A percentile compares a stretch with the other conserved stretches of the same genome.
Conservation (phyloP, 2,888 invertebrate species). For the Tiliacea aurago region DNA sequence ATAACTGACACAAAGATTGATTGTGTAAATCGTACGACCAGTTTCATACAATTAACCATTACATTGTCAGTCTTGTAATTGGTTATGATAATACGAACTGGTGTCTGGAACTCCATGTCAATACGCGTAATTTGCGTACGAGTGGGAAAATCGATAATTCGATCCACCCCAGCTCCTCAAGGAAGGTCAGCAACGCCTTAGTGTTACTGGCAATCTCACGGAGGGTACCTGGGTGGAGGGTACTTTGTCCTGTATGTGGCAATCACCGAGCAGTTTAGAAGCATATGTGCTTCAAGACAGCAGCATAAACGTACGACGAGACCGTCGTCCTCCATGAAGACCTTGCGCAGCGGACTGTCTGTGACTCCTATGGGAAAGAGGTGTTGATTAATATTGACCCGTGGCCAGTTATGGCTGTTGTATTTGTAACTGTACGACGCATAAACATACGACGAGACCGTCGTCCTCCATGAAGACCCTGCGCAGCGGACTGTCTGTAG, state of each 20-base stretch:
- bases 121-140: too few relatives aligned
- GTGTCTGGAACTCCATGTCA: too few relatives aligned
- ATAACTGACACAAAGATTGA: too few relatives aligned
- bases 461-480: neutral
- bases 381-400: neutral
- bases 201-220: too few relatives aligned
- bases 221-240: neutral
- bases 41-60: too few relatives aligned
- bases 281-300: neutral
- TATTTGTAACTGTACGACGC: neutral
- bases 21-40: too few relatives aligned
- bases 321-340: neutral
- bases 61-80: too few relatives aligned
- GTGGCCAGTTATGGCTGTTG: neutral
- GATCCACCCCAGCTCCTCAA: neutral
- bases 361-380: neutral
- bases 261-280: neutral
- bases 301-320: too few relatives aligned
- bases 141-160: too few relatives aligned
- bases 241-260: neutral
- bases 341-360: neutral
- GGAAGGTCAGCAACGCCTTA: neutral
- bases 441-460: too few relatives aligned
- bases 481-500: neutral
- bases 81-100: neutral